Base-by-base conservation (phyloP, 2,888 invertebrate genomes). In the Endotricha flammealis region DNA sequence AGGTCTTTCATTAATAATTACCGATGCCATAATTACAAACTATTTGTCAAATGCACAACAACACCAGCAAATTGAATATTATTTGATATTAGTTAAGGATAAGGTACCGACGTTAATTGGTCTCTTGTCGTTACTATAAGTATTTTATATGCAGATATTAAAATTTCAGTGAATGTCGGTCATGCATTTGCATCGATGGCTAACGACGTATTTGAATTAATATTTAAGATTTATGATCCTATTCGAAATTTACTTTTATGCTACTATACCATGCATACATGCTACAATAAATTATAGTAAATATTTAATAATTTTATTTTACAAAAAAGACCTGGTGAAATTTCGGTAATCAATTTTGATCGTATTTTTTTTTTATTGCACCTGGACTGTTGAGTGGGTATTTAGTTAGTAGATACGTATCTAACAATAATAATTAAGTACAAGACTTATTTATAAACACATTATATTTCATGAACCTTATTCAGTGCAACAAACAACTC, bases 121-220 rank as follows among this genome's bases (percentile, higher is more conserved):
- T 27, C 20, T 12, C 6, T 20, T 14, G 17, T 28, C 23, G 31
- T 24, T 29, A 17, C 33, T 23, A 25, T 32, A n/a, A n/a, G n/a
- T n/a, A 16, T 20, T 34, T 30, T 38, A 33, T 38, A 27, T 33
- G 38, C 32, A 37, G 14, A 12, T 38, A 38, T 29, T 38, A 13
- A 22, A 31, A 20, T 38, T 33, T 33, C 23, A 34, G 29, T 29
- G 25, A 43, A 50, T 42, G 44, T 46, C 43, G 47, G 46, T 50
- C 46, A 44, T 12, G 12, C 24, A 35, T 35, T 35, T 29, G 29
- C 29, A 35, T 35, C 29, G 32, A 33, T 35, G 23, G 20, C 22
- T 35, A 29, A 29, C 29, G 29, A 35, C 29, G 35, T 10, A 29
- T 35, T 28, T 29, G 10, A 29, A 35, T 35, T 29, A 35, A 35